Evolutionary conservation across 2,797 vertebrate species (phyloP).

Genomic region (Selene dorsalis): DNA sequence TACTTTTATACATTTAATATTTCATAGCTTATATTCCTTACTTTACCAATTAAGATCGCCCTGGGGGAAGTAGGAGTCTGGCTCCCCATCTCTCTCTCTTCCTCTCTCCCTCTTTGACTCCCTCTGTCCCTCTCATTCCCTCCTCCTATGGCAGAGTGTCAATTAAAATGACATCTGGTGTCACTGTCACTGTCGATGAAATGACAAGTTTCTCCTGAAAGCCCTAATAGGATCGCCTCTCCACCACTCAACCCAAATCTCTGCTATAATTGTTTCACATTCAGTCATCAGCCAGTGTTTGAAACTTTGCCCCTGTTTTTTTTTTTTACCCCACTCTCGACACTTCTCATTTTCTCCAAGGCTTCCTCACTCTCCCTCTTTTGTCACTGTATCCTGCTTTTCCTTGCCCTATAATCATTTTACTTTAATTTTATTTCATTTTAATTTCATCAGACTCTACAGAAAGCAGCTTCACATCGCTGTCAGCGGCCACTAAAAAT

Average conservation of each 20-base stretch:
- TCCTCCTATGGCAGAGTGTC: slow-evolving; percentile 77
- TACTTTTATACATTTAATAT: slow-evolving; percentile 75
- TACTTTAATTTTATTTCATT: slow-evolving; percentile 1
- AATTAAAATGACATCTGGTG: slow-evolving; percentile 84
- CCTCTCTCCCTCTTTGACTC: slow-evolving; percentile 20
- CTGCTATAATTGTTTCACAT: slow-evolving; percentile 70
- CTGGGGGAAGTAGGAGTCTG: slow-evolving; percentile 64
- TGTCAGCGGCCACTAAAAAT: not conserved
- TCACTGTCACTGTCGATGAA: slow-evolving; percentile 81
- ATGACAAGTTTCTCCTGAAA: slow-evolving; percentile 75
- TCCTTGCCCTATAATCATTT: not conserved
- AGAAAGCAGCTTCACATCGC: not conserved
- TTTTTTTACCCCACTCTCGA: slow-evolving; percentile 9
- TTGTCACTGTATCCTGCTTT: not conserved
- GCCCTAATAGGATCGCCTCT: slow-evolving; percentile 71
- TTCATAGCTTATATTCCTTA: slow-evolving; percentile 76
- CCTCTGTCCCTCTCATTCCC: slow-evolving; percentile 35
- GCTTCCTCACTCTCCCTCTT: not conserved
- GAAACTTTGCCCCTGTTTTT: slow-evolving; percentile 50
- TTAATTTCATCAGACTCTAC: not conserved
- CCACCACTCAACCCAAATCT: slow-evolving; percentile 71
- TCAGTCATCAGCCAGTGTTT: slow-evolving; percentile 67
- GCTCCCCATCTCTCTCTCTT: slow-evolving; percentile 30
- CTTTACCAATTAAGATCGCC: slow-evolving; percentile 83
- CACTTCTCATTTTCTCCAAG: slow-evolving; percentile 20